These are phyloP conservation scores for Muscina levida DNA, from an alignment of 2,888 invertebrate genomes.

Conservation along the genomic window DNA sequence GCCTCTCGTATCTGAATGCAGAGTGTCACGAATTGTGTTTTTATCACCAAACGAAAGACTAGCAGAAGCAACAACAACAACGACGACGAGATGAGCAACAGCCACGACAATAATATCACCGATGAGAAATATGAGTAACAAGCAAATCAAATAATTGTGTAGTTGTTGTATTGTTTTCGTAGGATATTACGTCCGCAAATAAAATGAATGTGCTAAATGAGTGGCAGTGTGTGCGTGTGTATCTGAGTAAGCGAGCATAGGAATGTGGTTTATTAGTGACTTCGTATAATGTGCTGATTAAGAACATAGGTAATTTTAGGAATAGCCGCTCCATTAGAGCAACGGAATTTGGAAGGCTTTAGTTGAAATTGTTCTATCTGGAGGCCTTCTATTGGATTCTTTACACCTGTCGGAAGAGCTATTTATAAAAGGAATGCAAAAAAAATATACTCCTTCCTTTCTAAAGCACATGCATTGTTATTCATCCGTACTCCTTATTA, in stretches of 20 bases:
- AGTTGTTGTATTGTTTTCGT: too few relatives aligned
- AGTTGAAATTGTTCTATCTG: too few relatives aligned
- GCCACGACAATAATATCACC: background rate
- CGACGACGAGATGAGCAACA: background rate
- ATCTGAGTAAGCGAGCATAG: background rate
- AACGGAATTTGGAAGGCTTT: too few relatives aligned
- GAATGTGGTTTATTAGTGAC: conserved; percentile 24
- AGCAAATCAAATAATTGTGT: conserved; percentile 59
- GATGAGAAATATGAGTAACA: conserved; percentile 42
- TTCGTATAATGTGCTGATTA: conserved; percentile 17
- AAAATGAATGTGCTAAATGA: background rate
- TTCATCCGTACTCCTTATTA: too few relatives aligned
- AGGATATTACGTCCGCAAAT: conserved; percentile 39
- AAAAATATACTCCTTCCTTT: too few relatives aligned
- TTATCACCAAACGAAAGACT: conserved; percentile 49
- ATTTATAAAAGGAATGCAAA: too few relatives aligned
- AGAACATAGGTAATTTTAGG: too few relatives aligned
- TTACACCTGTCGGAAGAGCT: too few relatives aligned
- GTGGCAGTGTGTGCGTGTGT: conserved; percentile 5
- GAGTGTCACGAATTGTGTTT: conserved; percentile 53
- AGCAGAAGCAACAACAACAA: conserved; percentile 22
- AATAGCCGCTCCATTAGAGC: too few relatives aligned
- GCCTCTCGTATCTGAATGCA: conserved; percentile 15
- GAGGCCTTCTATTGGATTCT: too few relatives aligned
- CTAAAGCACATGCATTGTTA: too few relatives aligned